phyloP scores from a whole-genome alignment of 2,888 invertebrate species.

The Yponomeuta plumbellus region DNA sequence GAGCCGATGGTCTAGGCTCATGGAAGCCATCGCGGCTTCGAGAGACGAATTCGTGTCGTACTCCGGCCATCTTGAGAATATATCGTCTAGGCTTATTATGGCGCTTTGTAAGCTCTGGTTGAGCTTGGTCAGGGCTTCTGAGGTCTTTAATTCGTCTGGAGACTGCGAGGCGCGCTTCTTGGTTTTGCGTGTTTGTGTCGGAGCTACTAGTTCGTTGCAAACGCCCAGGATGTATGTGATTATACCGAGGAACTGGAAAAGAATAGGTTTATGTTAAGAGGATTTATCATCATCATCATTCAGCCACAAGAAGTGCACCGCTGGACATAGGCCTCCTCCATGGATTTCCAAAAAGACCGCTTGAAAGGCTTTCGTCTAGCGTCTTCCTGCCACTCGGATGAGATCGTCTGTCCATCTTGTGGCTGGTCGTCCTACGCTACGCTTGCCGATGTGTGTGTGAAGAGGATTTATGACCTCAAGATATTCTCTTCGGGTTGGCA shows the following conservation, averaged over 20 bases:
- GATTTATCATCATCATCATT: no score
- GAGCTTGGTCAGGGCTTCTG: conserved; percentile 45
- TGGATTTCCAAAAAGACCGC: no score
- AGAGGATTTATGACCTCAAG: no score
- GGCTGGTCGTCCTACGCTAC: no score
- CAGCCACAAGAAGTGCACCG: no score
- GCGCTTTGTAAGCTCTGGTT: conserved; percentile 50
- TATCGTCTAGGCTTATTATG: conserved; percentile 51
- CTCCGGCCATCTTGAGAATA: conserved; percentile 61
- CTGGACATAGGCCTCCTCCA: no score
- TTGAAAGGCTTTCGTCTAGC: no score
- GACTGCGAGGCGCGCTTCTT: conserved; percentile 74
- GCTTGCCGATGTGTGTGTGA: no score
- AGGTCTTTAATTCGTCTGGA: conserved; percentile 57
- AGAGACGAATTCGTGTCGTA: conserved; percentile 45
- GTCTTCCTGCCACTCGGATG: no score
- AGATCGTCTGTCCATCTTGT: no score
- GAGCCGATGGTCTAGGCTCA: conserved; percentile 38
- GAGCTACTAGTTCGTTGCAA: conserved; percentile 69
- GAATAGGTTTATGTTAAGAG: conserved; percentile 5
- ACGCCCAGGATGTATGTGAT: conserved; percentile 74
- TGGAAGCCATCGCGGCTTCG: conserved; percentile 51
- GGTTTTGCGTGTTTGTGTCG: conserved; percentile 70
- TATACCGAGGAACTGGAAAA: conserved; percentile 75
- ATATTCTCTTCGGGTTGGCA: no score